These are phyloP conservation scores for Nannobrachium achirus DNA, from an alignment of 2,113 vertebrate genomes.

Conservation along the genomic window DNA sequence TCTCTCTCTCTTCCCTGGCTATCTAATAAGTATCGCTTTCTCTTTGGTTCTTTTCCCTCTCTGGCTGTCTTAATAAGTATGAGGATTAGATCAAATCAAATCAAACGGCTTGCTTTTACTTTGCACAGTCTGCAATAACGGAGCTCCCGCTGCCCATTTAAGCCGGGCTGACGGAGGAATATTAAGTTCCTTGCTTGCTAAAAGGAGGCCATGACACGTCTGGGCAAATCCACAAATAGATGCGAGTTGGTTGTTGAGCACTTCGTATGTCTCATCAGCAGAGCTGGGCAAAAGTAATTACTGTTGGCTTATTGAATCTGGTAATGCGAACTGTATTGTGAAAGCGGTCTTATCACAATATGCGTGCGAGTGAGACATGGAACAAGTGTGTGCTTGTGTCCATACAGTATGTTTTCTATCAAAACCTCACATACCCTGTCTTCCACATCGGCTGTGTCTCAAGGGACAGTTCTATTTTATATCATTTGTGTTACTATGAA, in stretches of 20 bases:
- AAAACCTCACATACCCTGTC: not conserved
- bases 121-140: not conserved
- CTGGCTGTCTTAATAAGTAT: not conserved
- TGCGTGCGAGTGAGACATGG: not conserved
- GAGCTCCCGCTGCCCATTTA: not conserved
- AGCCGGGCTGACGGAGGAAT: not conserved
- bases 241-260: not conserved
- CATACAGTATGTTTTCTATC: not conserved
- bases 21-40: too few relatives aligned
- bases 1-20: too few relatives aligned
- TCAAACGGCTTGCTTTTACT: not conserved
- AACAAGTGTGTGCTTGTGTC: not conserved
- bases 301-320: not conserved
- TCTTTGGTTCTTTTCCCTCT: too few relatives aligned
- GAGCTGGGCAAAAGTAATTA: constrained; percentile 2
- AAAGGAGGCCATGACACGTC: not conserved
- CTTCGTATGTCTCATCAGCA: not conserved
- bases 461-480: too few relatives aligned
- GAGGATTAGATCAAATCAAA: not conserved
- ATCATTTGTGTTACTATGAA: too few relatives aligned
- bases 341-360: not conserved
- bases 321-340: not conserved
- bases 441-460: not conserved
- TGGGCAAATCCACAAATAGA: not conserved
- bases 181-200: not conserved